These are phyloP conservation scores for Phalacrocorax aristotelis DNA, from an alignment of 2,113 vertebrate genomes.

Conservation along the genomic window DNA sequence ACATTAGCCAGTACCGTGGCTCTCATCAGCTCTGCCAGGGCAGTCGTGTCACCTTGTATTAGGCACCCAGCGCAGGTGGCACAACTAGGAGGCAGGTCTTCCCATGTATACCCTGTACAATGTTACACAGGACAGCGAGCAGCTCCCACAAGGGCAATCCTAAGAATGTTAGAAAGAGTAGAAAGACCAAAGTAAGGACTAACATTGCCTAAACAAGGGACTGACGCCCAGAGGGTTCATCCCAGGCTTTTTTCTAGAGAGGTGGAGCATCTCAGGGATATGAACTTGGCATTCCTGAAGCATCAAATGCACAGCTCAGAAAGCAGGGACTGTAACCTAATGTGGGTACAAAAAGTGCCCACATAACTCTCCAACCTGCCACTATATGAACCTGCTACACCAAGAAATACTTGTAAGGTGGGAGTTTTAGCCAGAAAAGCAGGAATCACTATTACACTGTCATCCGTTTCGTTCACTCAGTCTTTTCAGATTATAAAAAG, in stretches of 20 bases:
- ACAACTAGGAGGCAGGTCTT: background rate
- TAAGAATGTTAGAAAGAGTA: background rate
- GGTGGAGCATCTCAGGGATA: background rate
- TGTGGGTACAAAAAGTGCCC: background rate
- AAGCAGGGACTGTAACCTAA: background rate
- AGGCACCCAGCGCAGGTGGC: background rate
- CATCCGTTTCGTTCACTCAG: background rate
- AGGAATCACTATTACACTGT: background rate
- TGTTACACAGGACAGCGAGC: background rate
- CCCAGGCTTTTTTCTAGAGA: background rate
- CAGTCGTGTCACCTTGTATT: accelerated
- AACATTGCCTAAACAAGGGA: background rate
- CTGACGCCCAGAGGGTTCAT: background rate
- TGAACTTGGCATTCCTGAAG: background rate
- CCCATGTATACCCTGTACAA: accelerated
- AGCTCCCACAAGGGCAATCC: background rate
- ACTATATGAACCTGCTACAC: background rate
- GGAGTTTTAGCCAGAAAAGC: background rate
- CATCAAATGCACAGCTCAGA: background rate
- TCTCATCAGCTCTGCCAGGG: background rate
- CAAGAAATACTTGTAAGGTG: background rate
- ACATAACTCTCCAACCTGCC: background rate
- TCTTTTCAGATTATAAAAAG: background rate
- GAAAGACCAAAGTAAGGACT: background rate
- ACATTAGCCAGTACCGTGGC: background rate